These are phyloP conservation scores for Dione vanillae DNA, from an alignment of 2,888 invertebrate genomes.

Conservation along the genomic window DNA sequence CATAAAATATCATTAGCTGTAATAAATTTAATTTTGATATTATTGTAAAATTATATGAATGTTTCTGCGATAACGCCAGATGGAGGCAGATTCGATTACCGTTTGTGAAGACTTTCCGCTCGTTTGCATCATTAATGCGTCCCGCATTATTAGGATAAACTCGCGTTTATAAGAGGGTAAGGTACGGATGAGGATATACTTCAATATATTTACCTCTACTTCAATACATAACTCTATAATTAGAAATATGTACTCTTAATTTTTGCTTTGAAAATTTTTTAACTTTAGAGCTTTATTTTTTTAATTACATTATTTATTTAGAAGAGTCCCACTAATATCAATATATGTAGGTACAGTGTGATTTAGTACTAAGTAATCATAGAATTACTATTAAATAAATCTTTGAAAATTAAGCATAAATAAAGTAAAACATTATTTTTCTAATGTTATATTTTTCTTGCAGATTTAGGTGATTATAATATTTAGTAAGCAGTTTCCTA, in stretches of 20 bases:
- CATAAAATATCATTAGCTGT: background rate
- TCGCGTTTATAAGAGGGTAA: constrained; percentile 48
- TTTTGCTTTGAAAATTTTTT: background rate
- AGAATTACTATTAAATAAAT: too few species aligned
- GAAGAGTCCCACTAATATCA: too few species aligned
- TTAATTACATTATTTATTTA: too few species aligned
- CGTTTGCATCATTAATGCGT: constrained; percentile 63
- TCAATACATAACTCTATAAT: background rate
- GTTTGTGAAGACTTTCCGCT: constrained; percentile 53
- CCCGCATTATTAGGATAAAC: constrained; percentile 56
- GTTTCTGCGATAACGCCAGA: constrained; percentile 30
- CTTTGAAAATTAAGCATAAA: too few species aligned
- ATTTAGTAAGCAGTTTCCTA: too few species aligned
- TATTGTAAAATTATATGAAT: background rate
- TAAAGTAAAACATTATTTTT: too few species aligned
- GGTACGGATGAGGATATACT: background rate
- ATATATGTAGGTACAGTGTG: too few species aligned
- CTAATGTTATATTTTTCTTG: too few species aligned
- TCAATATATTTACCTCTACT: too few species aligned
- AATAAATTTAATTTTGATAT: background rate
- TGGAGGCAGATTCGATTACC: constrained; percentile 55
- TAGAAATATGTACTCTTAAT: background rate
- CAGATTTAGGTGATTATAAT: too few species aligned
- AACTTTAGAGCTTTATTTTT: too few species aligned
- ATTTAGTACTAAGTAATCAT: too few species aligned